Percentiles rank a stretch among this genome's conserved stretches.
Conservation (phyloP, 2,113 vertebrate genomes). For the Tauraco erythrolophus region DNA sequence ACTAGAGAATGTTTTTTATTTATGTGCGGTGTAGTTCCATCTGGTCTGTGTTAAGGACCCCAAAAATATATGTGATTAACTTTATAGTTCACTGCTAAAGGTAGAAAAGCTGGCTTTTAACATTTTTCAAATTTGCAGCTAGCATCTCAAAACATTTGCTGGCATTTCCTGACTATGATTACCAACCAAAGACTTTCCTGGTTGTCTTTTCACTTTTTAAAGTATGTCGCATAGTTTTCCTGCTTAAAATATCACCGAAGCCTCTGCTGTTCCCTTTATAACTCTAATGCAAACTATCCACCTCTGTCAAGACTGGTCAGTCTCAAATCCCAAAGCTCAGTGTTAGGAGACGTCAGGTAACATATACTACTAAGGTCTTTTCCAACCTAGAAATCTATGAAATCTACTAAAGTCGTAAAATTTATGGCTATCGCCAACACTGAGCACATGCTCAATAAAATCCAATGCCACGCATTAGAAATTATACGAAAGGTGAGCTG, state of each 20-base stretch:
- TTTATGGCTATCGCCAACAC: background rate
- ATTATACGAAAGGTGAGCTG: background rate
- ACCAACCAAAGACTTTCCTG: constrained; percentile 6
- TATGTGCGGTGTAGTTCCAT: constrained; percentile 35
- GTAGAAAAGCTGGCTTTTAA: constrained; percentile 53
- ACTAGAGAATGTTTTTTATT: constrained; percentile 52
- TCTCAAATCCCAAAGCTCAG: constrained; percentile 7
- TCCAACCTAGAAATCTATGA: too few relatives aligned
- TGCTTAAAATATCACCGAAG: background rate
- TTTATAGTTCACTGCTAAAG: constrained; percentile 63
- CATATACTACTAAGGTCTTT: background rate
- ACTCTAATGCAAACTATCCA: background rate
- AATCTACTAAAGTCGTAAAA: constrained; percentile 29
- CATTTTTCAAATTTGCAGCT: constrained; percentile 60
- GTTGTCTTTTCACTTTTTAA: constrained; percentile 11
- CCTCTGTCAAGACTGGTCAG: constrained; percentile 37
- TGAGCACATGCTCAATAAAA: constrained; percentile 17
- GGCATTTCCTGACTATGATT: constrained; percentile 18
- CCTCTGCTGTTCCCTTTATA: background rate
- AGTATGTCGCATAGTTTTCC: background rate
- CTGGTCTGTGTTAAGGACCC: constrained; percentile 57
- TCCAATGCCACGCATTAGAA: background rate
- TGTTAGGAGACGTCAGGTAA: constrained; percentile 35
- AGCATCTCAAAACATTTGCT: constrained; percentile 44
- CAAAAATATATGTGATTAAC: constrained; percentile 37